These are phyloP conservation scores for Percopsis transmontana DNA, from an alignment of 2,113 vertebrate species.

Conservation along the genomic window DNA sequence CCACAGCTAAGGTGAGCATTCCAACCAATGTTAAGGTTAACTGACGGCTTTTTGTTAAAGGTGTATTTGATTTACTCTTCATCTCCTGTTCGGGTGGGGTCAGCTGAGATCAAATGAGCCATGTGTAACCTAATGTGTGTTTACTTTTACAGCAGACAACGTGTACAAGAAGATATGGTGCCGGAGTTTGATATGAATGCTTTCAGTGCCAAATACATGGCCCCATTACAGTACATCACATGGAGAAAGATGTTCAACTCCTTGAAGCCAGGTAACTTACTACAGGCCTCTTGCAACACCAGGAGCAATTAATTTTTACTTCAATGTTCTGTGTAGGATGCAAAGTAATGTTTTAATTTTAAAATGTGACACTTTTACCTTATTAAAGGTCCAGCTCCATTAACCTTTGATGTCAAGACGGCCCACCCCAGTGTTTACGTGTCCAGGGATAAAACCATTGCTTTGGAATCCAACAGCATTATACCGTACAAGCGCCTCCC, in stretches of 20 bases:
- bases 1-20: constrained; percentile 69
- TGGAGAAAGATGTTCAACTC: constrained; percentile 83
- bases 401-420: constrained; percentile 83
- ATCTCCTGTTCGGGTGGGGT: constrained; percentile 1
- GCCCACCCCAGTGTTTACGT: constrained; percentile 83
- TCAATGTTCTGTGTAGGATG: not conserved
- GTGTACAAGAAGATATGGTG: constrained; percentile 37
- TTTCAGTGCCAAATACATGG: constrained; percentile 72
- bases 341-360: constrained; percentile 16
- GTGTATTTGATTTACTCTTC: constrained; percentile 6
- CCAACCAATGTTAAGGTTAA: constrained; percentile 7
- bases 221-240: constrained; percentile 83
- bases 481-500: constrained; percentile 28
- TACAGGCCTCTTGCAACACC: not conserved
- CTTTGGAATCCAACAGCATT: constrained; percentile 68
- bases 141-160: constrained; percentile 45
- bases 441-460: constrained; percentile 79
- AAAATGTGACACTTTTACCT: constrained; percentile 12
- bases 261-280: constrained; percentile 80
- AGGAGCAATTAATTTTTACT: constrained; percentile 23
- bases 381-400: constrained; percentile 71
- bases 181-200: constrained; percentile 64
- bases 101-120: constrained; percentile 5
- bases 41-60: constrained; percentile 8
- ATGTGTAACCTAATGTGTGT: not conserved